Conservation (phyloP, 2,113 vertebrate species). For the Poecilia latipinna region DNA sequence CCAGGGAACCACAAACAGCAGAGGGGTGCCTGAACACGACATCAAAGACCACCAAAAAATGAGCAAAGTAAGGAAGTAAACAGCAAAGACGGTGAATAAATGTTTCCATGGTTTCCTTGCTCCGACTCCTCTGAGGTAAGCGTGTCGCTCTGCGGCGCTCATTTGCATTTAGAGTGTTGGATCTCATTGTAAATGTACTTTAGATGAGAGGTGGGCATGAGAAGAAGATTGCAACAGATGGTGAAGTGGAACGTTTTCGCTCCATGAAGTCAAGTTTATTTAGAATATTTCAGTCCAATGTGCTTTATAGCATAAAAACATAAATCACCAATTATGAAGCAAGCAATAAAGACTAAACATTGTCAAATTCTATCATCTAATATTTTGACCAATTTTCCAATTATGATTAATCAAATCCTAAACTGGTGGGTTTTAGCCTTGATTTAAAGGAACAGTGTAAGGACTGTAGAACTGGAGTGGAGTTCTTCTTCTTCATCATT, state of each 20-base stretch:
- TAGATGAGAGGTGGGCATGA: not conserved
- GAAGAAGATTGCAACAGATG: not conserved
- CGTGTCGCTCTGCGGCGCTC: not conserved
- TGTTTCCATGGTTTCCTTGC: constrained; percentile 8
- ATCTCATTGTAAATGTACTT: not conserved
- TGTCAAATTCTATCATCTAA: too few relatives aligned
- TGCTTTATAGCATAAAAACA: too few relatives aligned
- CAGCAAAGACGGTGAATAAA: not conserved
- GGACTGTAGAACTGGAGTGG: too few relatives aligned
- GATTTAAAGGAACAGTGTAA: too few relatives aligned
- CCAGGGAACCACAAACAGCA: constrained; percentile 86
- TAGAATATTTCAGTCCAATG: too few relatives aligned
- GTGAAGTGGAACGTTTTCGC: not conserved
- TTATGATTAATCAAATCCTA: too few relatives aligned
- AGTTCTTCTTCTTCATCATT: too few relatives aligned
- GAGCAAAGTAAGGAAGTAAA: not conserved
- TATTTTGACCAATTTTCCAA: too few relatives aligned
- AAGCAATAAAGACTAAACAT: too few relatives aligned
- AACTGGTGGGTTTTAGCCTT: too few relatives aligned
- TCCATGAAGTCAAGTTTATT: too few relatives aligned
- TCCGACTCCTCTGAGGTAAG: not conserved
- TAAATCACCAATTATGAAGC: too few relatives aligned
- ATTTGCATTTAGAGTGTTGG: not conserved
- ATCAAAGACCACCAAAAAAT: not conserved
- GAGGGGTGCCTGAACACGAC: constrained; percentile 76